Conservation (phyloP, 2,113 vertebrate genomes). For the Tachysurus fulvidraco region DNA sequence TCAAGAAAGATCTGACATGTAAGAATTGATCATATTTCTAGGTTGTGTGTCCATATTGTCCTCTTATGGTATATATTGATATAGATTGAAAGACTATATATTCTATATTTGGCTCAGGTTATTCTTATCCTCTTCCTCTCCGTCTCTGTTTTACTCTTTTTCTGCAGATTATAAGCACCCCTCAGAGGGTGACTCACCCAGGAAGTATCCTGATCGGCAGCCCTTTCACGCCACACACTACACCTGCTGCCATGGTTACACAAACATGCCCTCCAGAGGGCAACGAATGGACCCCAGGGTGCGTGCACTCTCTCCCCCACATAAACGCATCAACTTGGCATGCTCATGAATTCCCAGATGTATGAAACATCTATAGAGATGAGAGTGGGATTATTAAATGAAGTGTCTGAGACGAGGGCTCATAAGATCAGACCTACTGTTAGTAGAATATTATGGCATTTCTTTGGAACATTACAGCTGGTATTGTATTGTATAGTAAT, state of each 20-base stretch:
- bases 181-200: slow-evolving; percentile 78
- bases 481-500: background rate
- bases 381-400: background rate
- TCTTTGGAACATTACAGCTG: background rate
- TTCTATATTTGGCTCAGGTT: slow-evolving; percentile 17
- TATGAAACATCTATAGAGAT: background rate
- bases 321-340: background rate
- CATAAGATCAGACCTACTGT: background rate
- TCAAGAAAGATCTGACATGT: background rate
- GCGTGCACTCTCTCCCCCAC: slow-evolving; percentile 48
- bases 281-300: slow-evolving; percentile 80
- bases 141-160: slow-evolving; percentile 22
- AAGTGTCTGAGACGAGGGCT: background rate
- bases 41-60: background rate
- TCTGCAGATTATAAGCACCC: slow-evolving; percentile 82
- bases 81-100: background rate
- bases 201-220: slow-evolving; percentile 81
- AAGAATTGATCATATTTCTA: background rate
- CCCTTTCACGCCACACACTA: slow-evolving; percentile 69
- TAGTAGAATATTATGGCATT: background rate
- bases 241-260: slow-evolving; percentile 80
- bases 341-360: background rate
- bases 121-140: slow-evolving; percentile 17
- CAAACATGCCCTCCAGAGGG: slow-evolving; percentile 78
- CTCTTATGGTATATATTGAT: background rate